phyloP scores from a whole-genome alignment of 2,113 vertebrate species.

The Propithecus coquereli region DNA sequence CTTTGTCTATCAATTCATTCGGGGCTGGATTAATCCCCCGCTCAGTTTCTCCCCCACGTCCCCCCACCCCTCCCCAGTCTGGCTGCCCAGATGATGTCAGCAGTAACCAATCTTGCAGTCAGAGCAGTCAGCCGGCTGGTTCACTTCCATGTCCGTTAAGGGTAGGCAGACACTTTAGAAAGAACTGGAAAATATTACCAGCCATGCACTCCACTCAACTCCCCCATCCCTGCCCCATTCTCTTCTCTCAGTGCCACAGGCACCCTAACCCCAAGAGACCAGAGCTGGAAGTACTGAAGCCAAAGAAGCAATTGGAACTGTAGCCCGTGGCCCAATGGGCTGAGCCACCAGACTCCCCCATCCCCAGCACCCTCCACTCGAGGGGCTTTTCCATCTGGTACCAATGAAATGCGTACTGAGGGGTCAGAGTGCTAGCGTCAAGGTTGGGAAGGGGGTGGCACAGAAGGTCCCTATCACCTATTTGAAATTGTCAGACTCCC shows the following conservation, averaged over 20 bases:
- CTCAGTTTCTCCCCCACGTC: constrained; percentile 71
- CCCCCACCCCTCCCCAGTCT: constrained; percentile 63
- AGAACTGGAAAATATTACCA: constrained; percentile 78
- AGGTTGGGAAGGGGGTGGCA: not conserved
- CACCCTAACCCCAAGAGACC: constrained; percentile 63
- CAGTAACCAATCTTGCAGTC: constrained; percentile 75
- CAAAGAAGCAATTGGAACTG: constrained; percentile 75
- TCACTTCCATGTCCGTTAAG: constrained; percentile 76
- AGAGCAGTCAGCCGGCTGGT: constrained; percentile 70
- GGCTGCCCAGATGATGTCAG: constrained; percentile 78
- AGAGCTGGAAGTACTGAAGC: constrained; percentile 12
- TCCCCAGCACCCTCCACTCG: not conserved
- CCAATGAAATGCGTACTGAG: not conserved
- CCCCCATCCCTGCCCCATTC: not conserved
- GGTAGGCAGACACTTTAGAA: constrained; percentile 78
- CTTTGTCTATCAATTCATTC: constrained; percentile 77
- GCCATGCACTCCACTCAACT: not conserved
- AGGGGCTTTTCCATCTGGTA: not conserved
- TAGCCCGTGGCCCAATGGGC: constrained; percentile 37
- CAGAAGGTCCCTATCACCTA: not conserved
- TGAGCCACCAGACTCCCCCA: constrained; percentile 29
- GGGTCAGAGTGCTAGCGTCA: not conserved
- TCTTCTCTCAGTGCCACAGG: constrained; percentile 2
- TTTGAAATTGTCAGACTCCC: not conserved
- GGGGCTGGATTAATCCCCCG: constrained; percentile 75